Conservation (phyloP, 1,140 invertebrate species). For the Tribolium castaneum region DNA sequence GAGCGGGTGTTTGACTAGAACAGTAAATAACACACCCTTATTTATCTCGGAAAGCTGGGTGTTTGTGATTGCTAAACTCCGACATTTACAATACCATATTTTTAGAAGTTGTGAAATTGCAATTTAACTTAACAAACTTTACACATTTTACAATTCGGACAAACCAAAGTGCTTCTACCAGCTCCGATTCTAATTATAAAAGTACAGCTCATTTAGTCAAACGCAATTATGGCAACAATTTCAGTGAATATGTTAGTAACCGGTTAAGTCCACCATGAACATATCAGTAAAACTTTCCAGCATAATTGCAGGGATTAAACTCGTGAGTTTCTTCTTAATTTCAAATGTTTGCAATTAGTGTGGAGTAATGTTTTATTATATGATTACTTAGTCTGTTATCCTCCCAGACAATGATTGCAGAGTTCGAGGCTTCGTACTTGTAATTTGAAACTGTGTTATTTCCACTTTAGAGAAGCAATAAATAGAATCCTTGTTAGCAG, state of each 20-base stretch:
- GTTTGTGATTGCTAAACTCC: not conserved
- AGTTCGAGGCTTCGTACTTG: not conserved
- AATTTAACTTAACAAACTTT: not conserved
- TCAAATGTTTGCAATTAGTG: not conserved
- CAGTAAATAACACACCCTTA: not conserved
- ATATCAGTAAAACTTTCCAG: slow-evolving; percentile 24
- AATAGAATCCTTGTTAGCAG: not conserved
- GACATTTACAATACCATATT: not conserved
- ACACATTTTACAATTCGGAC: not conserved
- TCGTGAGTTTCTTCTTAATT: not conserved
- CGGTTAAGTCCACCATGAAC: slow-evolving; percentile 26
- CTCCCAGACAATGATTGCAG: not conserved
- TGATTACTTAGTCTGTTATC: not conserved
- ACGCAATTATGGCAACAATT: not conserved
- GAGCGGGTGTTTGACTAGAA: not conserved
- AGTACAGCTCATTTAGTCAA: slow-evolving; percentile 19
- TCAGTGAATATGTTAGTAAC: not conserved
- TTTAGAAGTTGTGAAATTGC: not conserved
- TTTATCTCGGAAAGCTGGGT: not conserved
- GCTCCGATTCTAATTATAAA: slow-evolving; percentile 17
- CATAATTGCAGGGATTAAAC: slow-evolving; percentile 19
- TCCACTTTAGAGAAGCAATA: too few relatives aligned
- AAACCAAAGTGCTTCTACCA: not conserved
- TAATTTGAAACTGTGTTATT: not conserved
- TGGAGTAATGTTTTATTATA: not conserved